Evolutionary conservation across 2,797 vertebrate genomes (phyloP).

Genomic region (Epinephelus awoara): DNA sequence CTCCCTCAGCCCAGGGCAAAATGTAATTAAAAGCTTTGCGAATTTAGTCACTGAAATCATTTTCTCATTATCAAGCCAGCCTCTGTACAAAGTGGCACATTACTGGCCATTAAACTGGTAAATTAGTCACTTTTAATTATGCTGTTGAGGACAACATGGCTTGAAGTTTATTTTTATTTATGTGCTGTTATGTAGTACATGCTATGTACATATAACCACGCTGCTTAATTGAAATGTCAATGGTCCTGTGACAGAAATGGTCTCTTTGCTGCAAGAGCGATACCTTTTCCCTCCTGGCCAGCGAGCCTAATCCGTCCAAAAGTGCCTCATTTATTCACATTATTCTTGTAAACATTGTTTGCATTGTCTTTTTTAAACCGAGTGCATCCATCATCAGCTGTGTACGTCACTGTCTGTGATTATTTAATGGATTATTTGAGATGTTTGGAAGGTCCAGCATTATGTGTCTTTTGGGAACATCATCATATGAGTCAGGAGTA

Average conservation of each 20-base stretch:
- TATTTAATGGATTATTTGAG: constrained; percentile 10
- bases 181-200: constrained; percentile 74
- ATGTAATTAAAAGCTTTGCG: constrained; percentile 87
- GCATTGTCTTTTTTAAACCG: constrained; percentile 61
- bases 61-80: constrained; percentile 82
- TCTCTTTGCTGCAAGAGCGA: constrained; percentile 38
- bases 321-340: constrained; percentile 80
- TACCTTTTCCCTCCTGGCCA: constrained; percentile 20
- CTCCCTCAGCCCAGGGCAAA: constrained; percentile 82
- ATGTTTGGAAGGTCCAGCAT: constrained; percentile 35
- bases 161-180: constrained; percentile 74
- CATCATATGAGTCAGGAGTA: constrained; percentile 16
- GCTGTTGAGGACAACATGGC: constrained; percentile 74
- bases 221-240: constrained; percentile 77
- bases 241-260: constrained; percentile 44
- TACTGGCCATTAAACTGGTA: constrained; percentile 82
- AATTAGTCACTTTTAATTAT: constrained; percentile 86
- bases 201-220: constrained; percentile 65
- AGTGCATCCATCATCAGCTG: constrained; percentile 51
- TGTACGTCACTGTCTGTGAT: constrained; percentile 35
- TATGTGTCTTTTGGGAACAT: constrained; percentile 22
- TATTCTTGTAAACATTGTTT: constrained; percentile 75
- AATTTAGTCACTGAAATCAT: constrained; percentile 85
- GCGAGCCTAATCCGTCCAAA: constrained; percentile 51
- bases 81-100: constrained; percentile 79